These are phyloP conservation scores for Osmerus mordax DNA, from an alignment of 2,113 vertebrate species.

Conservation along the genomic window DNA sequence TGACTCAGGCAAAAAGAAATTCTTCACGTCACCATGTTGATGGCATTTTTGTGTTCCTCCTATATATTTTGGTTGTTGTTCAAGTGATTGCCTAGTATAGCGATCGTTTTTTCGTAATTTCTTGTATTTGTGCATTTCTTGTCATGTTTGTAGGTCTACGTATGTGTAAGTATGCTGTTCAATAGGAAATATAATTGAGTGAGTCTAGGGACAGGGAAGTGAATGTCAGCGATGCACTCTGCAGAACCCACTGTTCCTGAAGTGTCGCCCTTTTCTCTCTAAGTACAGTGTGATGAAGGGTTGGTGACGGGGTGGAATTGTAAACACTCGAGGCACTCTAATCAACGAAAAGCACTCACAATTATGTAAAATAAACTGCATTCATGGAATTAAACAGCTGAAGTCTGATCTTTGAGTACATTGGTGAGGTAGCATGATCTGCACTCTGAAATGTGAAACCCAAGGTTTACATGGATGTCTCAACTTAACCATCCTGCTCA, in stretches of 20 bases:
- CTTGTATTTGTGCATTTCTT: neutral
- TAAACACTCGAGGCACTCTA: slow-evolving; percentile 11
- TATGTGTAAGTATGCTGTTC: neutral
- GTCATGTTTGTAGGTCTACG: neutral
- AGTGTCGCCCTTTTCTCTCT: no score
- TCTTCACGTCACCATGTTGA: slow-evolving; percentile 71
- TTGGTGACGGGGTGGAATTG: neutral
- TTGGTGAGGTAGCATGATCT: no score
- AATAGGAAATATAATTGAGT: neutral
- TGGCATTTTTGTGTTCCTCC: neutral
- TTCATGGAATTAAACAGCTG: slow-evolving; percentile 1
- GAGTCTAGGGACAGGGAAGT: neutral
- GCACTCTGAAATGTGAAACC: no score
- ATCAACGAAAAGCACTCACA: slow-evolving; percentile 22
- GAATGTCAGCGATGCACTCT: neutral
- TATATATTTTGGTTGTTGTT: slow-evolving; percentile 3
- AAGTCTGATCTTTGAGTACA: no score
- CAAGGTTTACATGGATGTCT: no score
- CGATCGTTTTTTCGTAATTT: neutral
- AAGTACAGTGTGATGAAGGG: no score
- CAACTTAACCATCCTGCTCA: no score
- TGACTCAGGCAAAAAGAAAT: slow-evolving; percentile 50
- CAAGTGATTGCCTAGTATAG: neutral
- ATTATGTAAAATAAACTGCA: slow-evolving; percentile 10
- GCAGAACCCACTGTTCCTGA: no score